These are phyloP conservation scores for Trogon melanurus DNA, from an alignment of 2,113 vertebrate genomes.

Conservation along the genomic window DNA sequence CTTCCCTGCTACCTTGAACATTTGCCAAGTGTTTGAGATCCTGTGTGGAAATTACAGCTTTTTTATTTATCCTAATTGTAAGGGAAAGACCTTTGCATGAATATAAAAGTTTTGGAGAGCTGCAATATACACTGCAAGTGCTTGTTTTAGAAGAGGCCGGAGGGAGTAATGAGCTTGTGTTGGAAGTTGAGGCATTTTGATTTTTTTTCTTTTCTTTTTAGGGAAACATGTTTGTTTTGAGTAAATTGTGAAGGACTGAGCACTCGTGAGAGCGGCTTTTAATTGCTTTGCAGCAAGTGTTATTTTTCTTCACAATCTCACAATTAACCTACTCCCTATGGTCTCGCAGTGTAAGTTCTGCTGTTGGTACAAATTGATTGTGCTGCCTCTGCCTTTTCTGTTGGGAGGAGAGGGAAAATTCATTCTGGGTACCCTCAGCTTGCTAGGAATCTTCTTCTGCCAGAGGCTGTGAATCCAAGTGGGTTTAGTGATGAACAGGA, in stretches of 20 bases:
- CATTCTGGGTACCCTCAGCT: not conserved
- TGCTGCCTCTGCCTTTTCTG: not conserved
- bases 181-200: not conserved
- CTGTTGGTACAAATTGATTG: slow-evolving; percentile 12
- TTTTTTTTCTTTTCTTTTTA: not conserved
- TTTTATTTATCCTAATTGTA: not conserved
- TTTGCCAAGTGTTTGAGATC: not conserved
- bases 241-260: not conserved
- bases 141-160: not conserved
- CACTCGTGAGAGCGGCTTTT: not conserved
- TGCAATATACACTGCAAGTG: rapidly evolving
- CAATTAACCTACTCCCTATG: slow-evolving; percentile 37
- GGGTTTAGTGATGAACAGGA: not conserved
- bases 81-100: rapidly evolving
- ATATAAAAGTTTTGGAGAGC: not conserved
- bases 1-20: not conserved
- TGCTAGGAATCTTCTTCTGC: not conserved
- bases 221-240: slow-evolving; percentile 18
- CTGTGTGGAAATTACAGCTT: not conserved
- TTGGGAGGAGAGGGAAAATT: not conserved
- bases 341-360: not conserved
- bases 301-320: slow-evolving; percentile 27
- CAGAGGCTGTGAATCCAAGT: not conserved
- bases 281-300: slow-evolving; percentile 31
- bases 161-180: not conserved